Conservation (phyloP, 2,113 vertebrate species). For the Bambusicola thoracicus region DNA sequence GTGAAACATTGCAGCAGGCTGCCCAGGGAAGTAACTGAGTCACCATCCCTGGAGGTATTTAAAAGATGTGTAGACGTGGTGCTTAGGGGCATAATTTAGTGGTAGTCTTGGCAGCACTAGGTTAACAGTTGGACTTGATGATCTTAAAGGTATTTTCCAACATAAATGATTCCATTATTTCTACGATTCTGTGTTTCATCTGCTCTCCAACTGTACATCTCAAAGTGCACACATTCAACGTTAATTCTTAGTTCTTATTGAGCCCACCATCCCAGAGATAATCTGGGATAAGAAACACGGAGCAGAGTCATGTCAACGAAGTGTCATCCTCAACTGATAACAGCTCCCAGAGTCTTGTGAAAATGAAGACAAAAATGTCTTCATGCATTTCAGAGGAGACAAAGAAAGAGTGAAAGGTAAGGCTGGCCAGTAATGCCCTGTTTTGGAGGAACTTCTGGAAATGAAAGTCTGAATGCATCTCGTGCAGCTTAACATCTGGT, state of each 20-base stretch:
- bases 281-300: neutral
- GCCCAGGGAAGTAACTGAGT: neutral
- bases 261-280: neutral
- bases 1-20: neutral
- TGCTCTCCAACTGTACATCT: neutral
- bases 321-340: neutral
- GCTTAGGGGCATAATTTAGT: neutral
- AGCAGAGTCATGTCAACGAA: neutral
- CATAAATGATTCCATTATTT: neutral
- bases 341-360: neutral
- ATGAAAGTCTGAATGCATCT: neutral
- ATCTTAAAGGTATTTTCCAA: neutral
- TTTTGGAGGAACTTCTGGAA: neutral
- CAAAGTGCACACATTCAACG: neutral
- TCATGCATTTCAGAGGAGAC: neutral
- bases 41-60: neutral
- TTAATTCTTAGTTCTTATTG: neutral
- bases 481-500: neutral
- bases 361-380: neutral
- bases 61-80: neutral
- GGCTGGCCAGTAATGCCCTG: neutral
- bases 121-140: neutral
- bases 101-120: neutral
- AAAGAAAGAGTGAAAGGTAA: neutral
- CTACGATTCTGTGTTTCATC: neutral